These are phyloP conservation scores for Shinisaurus crocodilurus DNA, from an alignment of 2,113 vertebrate species.

Conservation along the genomic window DNA sequence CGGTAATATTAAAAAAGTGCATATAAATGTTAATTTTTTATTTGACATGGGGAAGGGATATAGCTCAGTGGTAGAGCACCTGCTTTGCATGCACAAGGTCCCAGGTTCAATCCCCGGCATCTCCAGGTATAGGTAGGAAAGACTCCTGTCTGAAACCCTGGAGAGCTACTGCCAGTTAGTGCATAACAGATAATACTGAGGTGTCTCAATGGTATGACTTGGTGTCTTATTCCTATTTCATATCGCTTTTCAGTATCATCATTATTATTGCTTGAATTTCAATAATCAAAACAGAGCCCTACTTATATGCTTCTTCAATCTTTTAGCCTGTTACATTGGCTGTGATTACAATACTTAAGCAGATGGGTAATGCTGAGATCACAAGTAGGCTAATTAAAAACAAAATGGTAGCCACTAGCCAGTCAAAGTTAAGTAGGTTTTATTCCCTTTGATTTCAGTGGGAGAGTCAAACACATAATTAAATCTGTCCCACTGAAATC, in stretches of 20 bases:
- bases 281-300: no score
- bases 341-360: background rate
- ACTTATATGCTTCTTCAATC: no score
- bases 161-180: background rate
- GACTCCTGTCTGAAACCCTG: background rate
- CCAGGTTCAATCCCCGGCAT: background rate
- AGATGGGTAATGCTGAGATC: background rate
- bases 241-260: no score
- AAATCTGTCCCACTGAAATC: background rate
- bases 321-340: no score
- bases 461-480: background rate
- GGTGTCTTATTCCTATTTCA: background rate
- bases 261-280: no score
- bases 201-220: background rate
- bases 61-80: background rate
- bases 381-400: background rate
- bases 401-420: background rate
- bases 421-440: background rate
- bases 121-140: background rate
- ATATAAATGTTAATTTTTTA: no score
- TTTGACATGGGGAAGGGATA: background rate
- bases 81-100: background rate
- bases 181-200: background rate
- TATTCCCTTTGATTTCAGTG: background rate
- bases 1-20: no score